Base-by-base conservation (phyloP, 2,113 vertebrate species). In the Syngnathoides biaculeatus region DNA sequence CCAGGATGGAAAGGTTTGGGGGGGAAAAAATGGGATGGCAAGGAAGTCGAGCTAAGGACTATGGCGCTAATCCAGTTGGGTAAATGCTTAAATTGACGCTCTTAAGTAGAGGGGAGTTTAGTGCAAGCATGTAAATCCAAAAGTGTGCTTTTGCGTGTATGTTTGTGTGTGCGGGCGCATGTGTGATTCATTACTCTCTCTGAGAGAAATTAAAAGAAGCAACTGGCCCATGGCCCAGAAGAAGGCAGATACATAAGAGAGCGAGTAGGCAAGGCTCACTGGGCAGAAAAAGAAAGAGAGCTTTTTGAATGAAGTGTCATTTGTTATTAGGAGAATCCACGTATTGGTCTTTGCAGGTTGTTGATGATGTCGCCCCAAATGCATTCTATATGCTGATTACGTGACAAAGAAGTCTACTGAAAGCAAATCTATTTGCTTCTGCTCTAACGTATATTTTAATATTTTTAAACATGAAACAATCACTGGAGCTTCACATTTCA, bases 171-270 rank as follows among this genome's bases (percentile, higher is more conserved):
- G n/a, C n/a, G n/a, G n/a, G n/a, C n/a, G 79, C 84, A 86, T 89
- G 87, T 90, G 87, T 85, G 84, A 90, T 89, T 87, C 85, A 90
- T 90, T 89, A 88, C 85, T 84, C 78, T 86, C 67, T 70, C 75
- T 79, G 80, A 84, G 85, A 79, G 86, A 89, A 90, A 89, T 88
- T 81, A 89, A 89, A 89, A 87, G 86, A 86, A 87, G 79, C 73
- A 78, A 84, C 84, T 89, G 86, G 87, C 85, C 80, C 69, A 68
- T 61, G 80, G 84, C 88, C 87, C 83, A 78, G 70, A 77, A 75
- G 75, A 80, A 80, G 78, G 83, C 79, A 72, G 39, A 24, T 47
- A 57, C 59, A 61, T 30, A 68, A 65, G 65, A 74, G 71, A 56
- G 64, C 43, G 69, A 68, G 81, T 64, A 58, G 61, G 14, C 27